A percentile compares a stretch with the other conserved stretches of the same genome.
phyloP scores from a whole-genome alignment of 2,797 vertebrate species.

The Nyctalus aviator region DNA sequence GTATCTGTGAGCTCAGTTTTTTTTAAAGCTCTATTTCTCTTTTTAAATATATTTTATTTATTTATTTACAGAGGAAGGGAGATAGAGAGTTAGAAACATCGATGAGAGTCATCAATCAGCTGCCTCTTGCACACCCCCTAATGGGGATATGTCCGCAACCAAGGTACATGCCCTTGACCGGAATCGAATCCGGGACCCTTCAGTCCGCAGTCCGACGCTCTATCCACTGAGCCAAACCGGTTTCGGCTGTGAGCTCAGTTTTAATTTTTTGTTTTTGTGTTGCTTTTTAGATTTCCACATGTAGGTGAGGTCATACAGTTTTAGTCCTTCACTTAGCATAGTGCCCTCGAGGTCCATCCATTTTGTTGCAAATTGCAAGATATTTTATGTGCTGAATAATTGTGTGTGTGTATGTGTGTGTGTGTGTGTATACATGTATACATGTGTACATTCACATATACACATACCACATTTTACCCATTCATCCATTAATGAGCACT shows the following conservation, averaged over 20 bases:
- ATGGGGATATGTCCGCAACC: no score
- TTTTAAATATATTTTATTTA: no score
- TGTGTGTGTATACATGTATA: background rate
- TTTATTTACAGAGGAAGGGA: no score
- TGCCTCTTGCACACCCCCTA: no score
- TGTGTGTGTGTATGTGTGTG: background rate
- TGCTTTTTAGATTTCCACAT: background rate
- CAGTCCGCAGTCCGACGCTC: no score
- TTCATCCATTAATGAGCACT: background rate
- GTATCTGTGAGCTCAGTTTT: background rate
- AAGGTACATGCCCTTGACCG: no score
- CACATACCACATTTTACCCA: background rate
- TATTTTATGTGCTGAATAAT: background rate
- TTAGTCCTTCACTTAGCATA: slow-evolving; percentile 1
- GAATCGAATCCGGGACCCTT: no score
- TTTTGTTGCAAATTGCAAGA: background rate
- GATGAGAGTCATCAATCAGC: no score
- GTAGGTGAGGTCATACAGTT: background rate
- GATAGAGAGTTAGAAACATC: no score
- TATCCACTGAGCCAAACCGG: no score
- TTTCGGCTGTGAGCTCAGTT: background rate
- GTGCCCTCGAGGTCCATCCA: background rate
- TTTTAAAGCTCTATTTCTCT: no score
- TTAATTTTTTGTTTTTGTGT: background rate
- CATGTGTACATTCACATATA: background rate